A percentile compares a stretch with the other conserved stretches of the same genome.
Evolutionary conservation across 2,797 vertebrate genomes (phyloP).

Genomic region (Clamator glandarius): DNA sequence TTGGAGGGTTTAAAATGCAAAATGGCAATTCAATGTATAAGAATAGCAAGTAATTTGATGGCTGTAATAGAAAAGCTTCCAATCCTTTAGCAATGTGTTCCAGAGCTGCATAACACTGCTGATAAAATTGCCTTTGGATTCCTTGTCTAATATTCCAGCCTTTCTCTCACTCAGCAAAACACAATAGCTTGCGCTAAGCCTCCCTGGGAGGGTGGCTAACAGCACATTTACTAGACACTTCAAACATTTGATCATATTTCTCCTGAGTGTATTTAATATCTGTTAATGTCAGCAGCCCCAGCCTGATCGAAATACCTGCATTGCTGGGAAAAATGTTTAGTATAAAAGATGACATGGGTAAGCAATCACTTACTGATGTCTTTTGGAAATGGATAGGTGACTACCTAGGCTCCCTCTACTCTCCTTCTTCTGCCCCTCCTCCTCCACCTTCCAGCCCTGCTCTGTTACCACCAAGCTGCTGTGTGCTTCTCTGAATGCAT

Average conservation of each 20-base stretch:
- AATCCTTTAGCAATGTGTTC: conserved; percentile 51
- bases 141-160: conserved; percentile 62
- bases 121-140: conserved; percentile 69
- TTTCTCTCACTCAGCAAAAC: conserved; percentile 67
- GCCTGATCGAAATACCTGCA: conserved; percentile 53
- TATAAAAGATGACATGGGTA: conserved; percentile 43
- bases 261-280: conserved; percentile 70
- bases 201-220: conserved; percentile 61
- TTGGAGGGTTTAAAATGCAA: conserved; percentile 42
- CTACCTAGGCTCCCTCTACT: not conserved
- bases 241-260: conserved; percentile 73
- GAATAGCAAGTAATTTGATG: conserved; percentile 63
- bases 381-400: conserved; percentile 54
- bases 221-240: conserved; percentile 70
- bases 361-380: conserved; percentile 62
- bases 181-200: conserved; percentile 62
- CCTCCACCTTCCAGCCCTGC: not conserved
- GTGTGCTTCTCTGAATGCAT: conserved; percentile 41
- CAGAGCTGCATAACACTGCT: conserved; percentile 37
- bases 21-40: conserved; percentile 64
- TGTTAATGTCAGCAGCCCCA: conserved; percentile 65
- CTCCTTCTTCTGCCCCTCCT: not conserved
- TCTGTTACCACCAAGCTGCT: conserved; percentile 36
- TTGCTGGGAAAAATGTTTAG: conserved; percentile 40
- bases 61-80: conserved; percentile 49